Evolutionary conservation across 2,888 invertebrate genomes (phyloP), one percentile per base, ranked within the genome.

Genomic region (Adineta ricciae): DNA sequence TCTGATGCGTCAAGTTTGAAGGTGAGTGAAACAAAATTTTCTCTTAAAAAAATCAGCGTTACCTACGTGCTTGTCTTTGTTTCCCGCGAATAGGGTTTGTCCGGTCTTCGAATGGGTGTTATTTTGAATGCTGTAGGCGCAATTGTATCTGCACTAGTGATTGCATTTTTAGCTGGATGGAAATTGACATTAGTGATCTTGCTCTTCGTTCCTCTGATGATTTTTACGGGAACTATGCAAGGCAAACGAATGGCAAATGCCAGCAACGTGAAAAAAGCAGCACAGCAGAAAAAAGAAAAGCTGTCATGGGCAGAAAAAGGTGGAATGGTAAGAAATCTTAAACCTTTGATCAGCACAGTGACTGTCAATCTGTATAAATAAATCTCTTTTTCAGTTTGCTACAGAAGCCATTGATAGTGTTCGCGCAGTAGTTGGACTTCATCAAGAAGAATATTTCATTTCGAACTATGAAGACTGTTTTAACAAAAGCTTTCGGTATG

Each of bases 151-250:
- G 24, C 78, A 41, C n/a, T 83, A 27, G 52, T 89, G 41, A 89
- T 92, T 56, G 92, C 92, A 0, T 91, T 92, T 87, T 87, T 90
- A 86, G 90, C 90, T 84, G 90, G 91, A 86, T 93, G 92, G 92
- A 91, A 92, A 87, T 89, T 93, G 87, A 92, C 92, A 0, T 88
- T 93, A 16, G 92, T 92, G 11, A 91, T 92, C 88, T 89, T 92
- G 88, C 90, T 92, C 0, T 88, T 92, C n/a, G 91, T 92, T 3
- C 93, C 93, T 1, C 86, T 92, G 2, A 86, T 90, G 54, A 89
- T 88, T 5, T 84, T 89, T 0, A 86, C 87, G 41, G 88, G 87
- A 36, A 88, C 87, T 1, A 86, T 89, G 19, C 82, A 83, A 83
- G 84, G 83, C 8, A 49, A 87, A 86, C 78, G 78, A 41, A 78